Percentiles rank a stretch among this genome's conserved stretches.
Conservation (phyloP, 2,888 invertebrate species). For the Arctia plantaginis region DNA sequence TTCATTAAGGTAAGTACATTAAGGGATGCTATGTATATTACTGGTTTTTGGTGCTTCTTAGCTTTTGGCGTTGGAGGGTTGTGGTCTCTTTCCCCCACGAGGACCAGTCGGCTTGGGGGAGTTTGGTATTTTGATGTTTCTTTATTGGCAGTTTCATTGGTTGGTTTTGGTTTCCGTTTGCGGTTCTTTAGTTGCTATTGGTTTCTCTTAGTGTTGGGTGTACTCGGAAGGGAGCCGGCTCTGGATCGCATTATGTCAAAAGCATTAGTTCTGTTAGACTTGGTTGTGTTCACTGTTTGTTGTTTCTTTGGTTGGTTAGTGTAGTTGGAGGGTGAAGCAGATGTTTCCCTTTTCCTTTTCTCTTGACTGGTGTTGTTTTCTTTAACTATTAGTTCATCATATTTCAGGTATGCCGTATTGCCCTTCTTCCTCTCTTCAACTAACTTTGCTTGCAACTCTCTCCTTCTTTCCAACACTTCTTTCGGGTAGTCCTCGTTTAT, state of each 20-base stretch:
- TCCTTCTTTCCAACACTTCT: constrained; percentile 45
- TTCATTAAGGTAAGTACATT: too few relatives aligned
- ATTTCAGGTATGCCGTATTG: constrained; percentile 40
- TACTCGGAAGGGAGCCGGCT: constrained; percentile 45
- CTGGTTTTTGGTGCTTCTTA: background rate
- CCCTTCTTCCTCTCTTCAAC: constrained; percentile 40
- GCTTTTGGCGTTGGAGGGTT: background rate
- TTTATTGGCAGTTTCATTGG: constrained; percentile 6
- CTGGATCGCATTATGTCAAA: constrained; percentile 43
- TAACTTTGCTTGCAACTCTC: constrained; percentile 32
- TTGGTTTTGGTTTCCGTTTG: constrained; percentile 25
- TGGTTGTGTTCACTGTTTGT: too few relatives aligned
- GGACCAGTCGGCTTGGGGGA: constrained; percentile 14
- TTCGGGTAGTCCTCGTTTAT: constrained; percentile 48
- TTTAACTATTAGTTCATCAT: constrained; percentile 48
- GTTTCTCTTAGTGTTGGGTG: constrained; percentile 26
- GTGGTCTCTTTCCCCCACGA: constrained; percentile 1
- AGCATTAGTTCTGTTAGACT: constrained; percentile 38
- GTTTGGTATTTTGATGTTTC: constrained; percentile 9
- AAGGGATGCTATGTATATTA: background rate
- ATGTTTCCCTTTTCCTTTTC: constrained; percentile 40
- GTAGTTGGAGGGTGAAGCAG: constrained; percentile 22
- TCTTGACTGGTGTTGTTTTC: constrained; percentile 24
- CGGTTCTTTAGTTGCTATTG: constrained; percentile 47
- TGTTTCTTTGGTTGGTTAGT: constrained; percentile 31